Evolutionary conservation across 2,888 invertebrate species (phyloP).

Genomic region (Nycteola revayana): DNA sequence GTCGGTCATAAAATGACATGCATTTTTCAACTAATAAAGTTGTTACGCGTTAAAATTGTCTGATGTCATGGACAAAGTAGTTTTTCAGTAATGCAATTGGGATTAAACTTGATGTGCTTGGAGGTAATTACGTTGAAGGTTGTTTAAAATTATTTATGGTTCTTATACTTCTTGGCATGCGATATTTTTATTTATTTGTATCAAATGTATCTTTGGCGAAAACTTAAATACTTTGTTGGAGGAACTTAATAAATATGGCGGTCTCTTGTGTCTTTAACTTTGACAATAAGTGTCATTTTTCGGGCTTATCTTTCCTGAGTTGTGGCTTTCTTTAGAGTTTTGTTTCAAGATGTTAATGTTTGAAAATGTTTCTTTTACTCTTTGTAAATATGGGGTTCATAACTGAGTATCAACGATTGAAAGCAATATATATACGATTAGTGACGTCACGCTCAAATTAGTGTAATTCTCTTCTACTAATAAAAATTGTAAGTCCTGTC

Average conservation of each 20-base stretch:
- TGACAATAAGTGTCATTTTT: slow-evolving; percentile 54
- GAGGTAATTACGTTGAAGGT: no score
- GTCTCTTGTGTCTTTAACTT: slow-evolving; percentile 52
- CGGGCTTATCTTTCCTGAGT: slow-evolving; percentile 19
- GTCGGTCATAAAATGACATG: slow-evolving; percentile 9
- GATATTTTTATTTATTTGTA: background rate
- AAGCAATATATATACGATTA: slow-evolving; percentile 65
- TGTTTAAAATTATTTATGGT: no score
- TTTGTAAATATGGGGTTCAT: slow-evolving; percentile 24
- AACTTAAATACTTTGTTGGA: slow-evolving; percentile 7
- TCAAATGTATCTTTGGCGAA: slow-evolving; percentile 2
- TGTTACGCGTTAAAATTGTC: slow-evolving; percentile 7
- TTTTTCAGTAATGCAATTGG: no score
- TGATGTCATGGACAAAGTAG: no score
- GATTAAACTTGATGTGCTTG: no score
- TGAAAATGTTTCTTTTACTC: slow-evolving; percentile 14
- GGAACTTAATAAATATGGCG: slow-evolving; percentile 36
- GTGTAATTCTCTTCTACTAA: slow-evolving; percentile 51
- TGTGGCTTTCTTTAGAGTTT: slow-evolving; percentile 23
- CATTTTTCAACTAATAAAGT: slow-evolving; percentile 7
- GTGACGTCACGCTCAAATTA: slow-evolving; percentile 71
- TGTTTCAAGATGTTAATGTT: slow-evolving; percentile 23
- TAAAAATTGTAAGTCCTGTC: slow-evolving; percentile 38
- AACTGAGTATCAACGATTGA: slow-evolving; percentile 55
- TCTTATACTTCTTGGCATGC: no score